phyloP scores from a whole-genome alignment of 2,888 invertebrate species.

The Drosophila hamatofila region DNA sequence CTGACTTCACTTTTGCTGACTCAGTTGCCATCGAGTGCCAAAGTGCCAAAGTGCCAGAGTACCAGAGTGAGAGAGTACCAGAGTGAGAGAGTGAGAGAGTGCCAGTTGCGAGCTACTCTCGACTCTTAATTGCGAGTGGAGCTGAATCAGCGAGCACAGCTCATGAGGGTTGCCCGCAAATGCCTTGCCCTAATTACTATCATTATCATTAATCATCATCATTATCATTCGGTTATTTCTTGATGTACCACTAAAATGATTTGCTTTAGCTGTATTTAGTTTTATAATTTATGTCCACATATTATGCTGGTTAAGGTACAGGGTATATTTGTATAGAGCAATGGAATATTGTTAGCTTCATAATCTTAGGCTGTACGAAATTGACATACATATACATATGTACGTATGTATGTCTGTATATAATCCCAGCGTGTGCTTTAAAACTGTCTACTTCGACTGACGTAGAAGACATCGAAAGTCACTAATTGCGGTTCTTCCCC shows the following conservation, averaged over 20 bases:
- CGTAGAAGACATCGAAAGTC: not conserved
- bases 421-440: not conserved
- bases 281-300: not conserved
- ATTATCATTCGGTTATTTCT: conserved; percentile 9
- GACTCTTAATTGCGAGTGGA: conserved; percentile 24
- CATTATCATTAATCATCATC: conserved; percentile 22
- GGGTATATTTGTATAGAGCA: not conserved
- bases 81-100: too few relatives aligned
- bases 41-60: not conserved
- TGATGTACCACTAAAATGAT: not conserved
- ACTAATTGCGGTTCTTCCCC: not conserved
- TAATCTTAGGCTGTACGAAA: not conserved
- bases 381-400: too few relatives aligned
- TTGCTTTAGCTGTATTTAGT: not conserved
- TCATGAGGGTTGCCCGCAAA: conserved; percentile 8
- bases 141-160: conserved; percentile 22
- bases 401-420: too few relatives aligned
- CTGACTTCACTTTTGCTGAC: conserved; percentile 48
- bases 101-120: conserved; percentile 1
- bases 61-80: too few relatives aligned
- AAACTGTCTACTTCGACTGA: too few relatives aligned
- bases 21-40: conserved; percentile 39
- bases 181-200: conserved; percentile 4
- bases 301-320: not conserved
- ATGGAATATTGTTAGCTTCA: not conserved